Evolutionary conservation across 2,113 vertebrate genomes (phyloP), one percentile per base, ranked within the genome.

Genomic region (Chaetodon auriga): DNA sequence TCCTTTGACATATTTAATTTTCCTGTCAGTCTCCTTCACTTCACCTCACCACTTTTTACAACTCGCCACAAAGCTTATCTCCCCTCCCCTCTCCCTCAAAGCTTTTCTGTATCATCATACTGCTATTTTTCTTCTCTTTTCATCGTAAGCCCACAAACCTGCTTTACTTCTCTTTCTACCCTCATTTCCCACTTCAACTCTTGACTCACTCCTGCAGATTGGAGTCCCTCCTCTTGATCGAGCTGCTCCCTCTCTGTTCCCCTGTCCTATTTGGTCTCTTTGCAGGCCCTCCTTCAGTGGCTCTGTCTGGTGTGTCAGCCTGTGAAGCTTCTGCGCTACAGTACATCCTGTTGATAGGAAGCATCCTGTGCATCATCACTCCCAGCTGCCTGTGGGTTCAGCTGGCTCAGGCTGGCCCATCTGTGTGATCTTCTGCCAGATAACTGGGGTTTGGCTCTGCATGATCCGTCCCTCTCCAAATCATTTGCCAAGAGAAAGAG

Each of bases 361-460:
- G 92, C 94, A 90, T 92, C 93, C 90, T 92, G 92, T 92, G 93
- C 90, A 91, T 93, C 92, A 90, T 92, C 91, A 89, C 91, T 89
- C 89, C 88, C 92, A 94, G 94, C 94, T 94, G 94, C 93, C 93
- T 84, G 87, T 91, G 91, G 92, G 90, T 93, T 94, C 92, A 93
- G 92, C 92, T 90, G 92, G 89, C 91, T 92, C 92, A 85, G 91
- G 83, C 88, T 84, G 88, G 90, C 92, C 93, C 94, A 94, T 95
- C 94, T 95, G 94, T 95, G 93, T 95, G 94, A 95, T 94, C 89
- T 69, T 83, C 88, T 94, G 94, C 95, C 95, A 96, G 93, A 94
- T 93, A 92, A 90, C 92, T 93, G 89, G 86, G 86, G 91, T 91
- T 92, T 92, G 92, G 91, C 93, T 88, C 82, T 7, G 71, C 85